Evolutionary conservation across 2,888 invertebrate genomes (phyloP).

Genomic region (Nipponacmea schrenckii): DNA sequence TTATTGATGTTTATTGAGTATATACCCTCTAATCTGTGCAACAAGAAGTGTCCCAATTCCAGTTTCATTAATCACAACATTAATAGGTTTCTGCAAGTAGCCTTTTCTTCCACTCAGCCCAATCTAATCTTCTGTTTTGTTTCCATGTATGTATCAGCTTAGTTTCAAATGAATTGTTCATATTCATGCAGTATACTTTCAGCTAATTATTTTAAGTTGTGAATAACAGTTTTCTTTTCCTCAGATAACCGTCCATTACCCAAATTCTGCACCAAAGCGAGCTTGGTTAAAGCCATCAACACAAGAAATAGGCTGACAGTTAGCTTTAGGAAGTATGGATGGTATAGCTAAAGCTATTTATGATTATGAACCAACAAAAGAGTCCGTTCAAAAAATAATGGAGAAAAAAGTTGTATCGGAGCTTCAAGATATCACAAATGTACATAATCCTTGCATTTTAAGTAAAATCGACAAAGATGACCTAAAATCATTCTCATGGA

Average conservation of each 20-base stretch:
- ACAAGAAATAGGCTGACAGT: neutral
- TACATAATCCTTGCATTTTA: neutral
- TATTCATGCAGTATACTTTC: conserved; percentile 1
- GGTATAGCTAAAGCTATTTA: conserved; percentile 3
- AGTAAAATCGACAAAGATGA: neutral
- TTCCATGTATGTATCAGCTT: neutral
- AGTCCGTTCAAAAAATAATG: neutral
- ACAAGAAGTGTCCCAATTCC: neutral
- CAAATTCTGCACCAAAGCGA: neutral
- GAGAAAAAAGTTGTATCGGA: neutral
- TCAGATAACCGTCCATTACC: neutral
- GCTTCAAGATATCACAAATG: neutral
- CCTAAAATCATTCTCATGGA: neutral
- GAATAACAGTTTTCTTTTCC: neutral
- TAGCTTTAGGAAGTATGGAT: conserved; percentile 3
- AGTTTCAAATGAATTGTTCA: neutral
- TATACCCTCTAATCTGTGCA: neutral
- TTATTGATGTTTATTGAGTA: no score
- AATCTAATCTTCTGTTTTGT: neutral
- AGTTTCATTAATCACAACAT: neutral
- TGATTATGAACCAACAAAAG: neutral
- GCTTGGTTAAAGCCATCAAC: neutral
- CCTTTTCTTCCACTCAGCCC: neutral
- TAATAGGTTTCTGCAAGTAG: conserved; percentile 3
- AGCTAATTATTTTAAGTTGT: neutral